Evolutionary conservation across 2,113 vertebrate species (phyloP).

Genomic region (Poeciliopsis retropinna): DNA sequence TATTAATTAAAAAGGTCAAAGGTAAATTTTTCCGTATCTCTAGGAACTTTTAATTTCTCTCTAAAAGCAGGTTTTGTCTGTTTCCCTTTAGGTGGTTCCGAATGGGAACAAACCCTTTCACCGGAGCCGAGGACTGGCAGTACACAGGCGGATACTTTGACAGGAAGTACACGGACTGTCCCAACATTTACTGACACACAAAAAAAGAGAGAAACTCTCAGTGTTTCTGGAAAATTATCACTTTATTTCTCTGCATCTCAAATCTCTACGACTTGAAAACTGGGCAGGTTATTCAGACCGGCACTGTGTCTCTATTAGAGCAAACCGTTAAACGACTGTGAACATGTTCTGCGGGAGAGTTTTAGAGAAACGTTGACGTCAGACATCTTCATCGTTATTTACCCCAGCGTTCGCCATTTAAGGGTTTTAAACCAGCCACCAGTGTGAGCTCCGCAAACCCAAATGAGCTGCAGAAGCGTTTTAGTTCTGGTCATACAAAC

Average conservation of each 20-base stretch:
- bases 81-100: constrained; percentile 88
- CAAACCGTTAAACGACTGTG: constrained; percentile 39
- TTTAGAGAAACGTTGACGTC: constrained; percentile 44
- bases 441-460: constrained; percentile 24
- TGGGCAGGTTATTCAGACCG: constrained; percentile 21
- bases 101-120: constrained; percentile 87
- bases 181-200: constrained; percentile 89
- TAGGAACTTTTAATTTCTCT: background rate
- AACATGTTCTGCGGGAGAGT: constrained; percentile 33
- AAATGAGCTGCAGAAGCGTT: constrained; percentile 35
- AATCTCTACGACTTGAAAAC: constrained; percentile 15
- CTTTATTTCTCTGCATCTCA: constrained; percentile 48
- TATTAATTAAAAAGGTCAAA: too few relatives aligned
- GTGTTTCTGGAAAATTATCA: constrained; percentile 33
- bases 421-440: constrained; percentile 37
- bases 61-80: background rate
- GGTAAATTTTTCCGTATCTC: background rate
- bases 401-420: constrained; percentile 18
- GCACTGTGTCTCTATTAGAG: constrained; percentile 39
- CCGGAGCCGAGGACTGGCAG: constrained; percentile 89
- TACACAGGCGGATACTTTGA: constrained; percentile 95
- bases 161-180: constrained; percentile 91
- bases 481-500: constrained; percentile 36
- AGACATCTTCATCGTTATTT: constrained; percentile 27
- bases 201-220: background rate